Conservation (phyloP, 1,140 invertebrate genomes). For the Semibalanus balanoides region DNA sequence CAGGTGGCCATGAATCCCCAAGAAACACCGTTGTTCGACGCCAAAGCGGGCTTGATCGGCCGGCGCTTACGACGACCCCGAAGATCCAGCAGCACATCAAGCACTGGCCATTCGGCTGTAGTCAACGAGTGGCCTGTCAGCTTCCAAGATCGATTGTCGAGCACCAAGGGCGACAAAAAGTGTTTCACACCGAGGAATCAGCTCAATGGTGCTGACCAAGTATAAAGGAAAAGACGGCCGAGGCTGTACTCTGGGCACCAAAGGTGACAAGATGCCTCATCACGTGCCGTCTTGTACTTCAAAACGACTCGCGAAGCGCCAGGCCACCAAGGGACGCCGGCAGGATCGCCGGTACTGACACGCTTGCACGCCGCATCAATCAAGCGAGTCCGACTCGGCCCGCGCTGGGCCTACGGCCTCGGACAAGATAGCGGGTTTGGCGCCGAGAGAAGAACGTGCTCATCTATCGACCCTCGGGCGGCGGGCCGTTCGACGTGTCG, state of each 20-base stretch:
- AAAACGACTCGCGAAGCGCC: constrained; percentile 77
- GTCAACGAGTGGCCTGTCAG: too few species aligned
- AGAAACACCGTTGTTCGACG: constrained; percentile 86
- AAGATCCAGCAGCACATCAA: constrained; percentile 89
- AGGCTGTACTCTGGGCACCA: constrained; percentile 45
- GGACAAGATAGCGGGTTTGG: constrained; percentile 32
- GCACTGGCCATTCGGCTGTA: constrained; percentile 87
- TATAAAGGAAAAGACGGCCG: constrained; percentile 55
- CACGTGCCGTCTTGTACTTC: constrained; percentile 38
- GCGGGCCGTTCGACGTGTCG: constrained; percentile 59
- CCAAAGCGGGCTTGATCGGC: constrained; percentile 69
- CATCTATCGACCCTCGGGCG: constrained; percentile 40
- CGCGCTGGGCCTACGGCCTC: constrained; percentile 35
- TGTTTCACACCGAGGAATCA: constrained; percentile 68
- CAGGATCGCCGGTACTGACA: too few species aligned
- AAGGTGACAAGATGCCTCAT: constrained; percentile 34
- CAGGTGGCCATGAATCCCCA: constrained; percentile 86
- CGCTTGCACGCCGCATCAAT: too few species aligned
- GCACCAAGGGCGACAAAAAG: constrained; percentile 69
- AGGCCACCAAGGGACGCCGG: constrained; percentile 76
- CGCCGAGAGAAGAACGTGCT: constrained; percentile 32
- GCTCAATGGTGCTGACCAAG: constrained; percentile 68
- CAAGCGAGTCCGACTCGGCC: constrained; percentile 36
- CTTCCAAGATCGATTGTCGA: too few species aligned
- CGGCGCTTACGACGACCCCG: constrained; percentile 79